Evolutionary conservation across 2,888 invertebrate genomes (phyloP), one percentile per base, ranked within the genome.

Genomic region (Hermaeophaga mercurialis): DNA sequence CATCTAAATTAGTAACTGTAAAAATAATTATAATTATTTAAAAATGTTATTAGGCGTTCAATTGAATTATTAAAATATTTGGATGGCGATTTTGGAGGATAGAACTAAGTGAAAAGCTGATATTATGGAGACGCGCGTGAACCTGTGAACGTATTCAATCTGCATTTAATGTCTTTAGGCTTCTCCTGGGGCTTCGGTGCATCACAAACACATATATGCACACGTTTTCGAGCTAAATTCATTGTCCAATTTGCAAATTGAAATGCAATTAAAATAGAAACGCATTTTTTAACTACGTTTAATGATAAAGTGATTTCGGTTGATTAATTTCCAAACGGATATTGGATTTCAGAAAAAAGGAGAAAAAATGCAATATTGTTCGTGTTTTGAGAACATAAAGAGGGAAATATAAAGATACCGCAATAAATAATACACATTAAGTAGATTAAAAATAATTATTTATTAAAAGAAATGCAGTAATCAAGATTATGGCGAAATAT

Each of bases 211-310:
- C 54, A 43, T 43, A 60, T 54, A 61, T 72, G 60, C 57, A 58
- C 73, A 74, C 74, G 74, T 73, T 71, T 65, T 65, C 64, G 59
- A 61, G 61, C 54, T 68, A 70, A 73, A 73, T 72, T 72, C 72
- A 72, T 72, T 73, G 72, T 70, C 69, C 73, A 72, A 74, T 74
- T 70, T 72, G 71, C 67, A 72, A 73, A 74, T 73, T 74, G 73
- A 68, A 67, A 62, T 60, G 69, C 70, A 73, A 73, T 75, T 75
- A 73, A 74, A 73, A 71, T 65, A 62, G 66, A 66, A 61, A 55
- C 57, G 39, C 48, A 44, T 61, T 58, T 58, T 61, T 61, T 43
- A 39, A 38, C 46, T 33, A 33, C 53, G 47, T 52, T 58, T 50
- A 61, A 58, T 61, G 60, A 57, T 55, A 55, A 61, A 61, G 57